A percentile compares a stretch with the other conserved stretches of the same genome.
Evolutionary conservation across 2,888 invertebrate species (phyloP).

Genomic region (Nineta flava): DNA sequence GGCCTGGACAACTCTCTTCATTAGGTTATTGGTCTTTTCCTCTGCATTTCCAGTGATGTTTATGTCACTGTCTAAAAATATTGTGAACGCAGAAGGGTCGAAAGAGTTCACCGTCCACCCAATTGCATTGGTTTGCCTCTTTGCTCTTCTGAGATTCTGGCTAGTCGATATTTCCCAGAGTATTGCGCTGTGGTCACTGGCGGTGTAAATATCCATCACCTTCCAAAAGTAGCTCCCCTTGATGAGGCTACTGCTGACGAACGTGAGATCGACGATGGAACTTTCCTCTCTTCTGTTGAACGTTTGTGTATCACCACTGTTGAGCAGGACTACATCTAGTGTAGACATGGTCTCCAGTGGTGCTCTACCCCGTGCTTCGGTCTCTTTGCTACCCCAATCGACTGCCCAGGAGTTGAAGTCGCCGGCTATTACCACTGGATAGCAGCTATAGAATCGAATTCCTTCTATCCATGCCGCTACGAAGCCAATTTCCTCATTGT

Average conservation of each 20-base stretch:
- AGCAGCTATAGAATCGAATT: slow-evolving; percentile 11
- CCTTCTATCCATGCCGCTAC: slow-evolving; percentile 10
- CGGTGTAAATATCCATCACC: slow-evolving; percentile 11
- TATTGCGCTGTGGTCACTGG: slow-evolving; percentile 11
- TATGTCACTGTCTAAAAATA: background rate
- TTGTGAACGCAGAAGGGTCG: background rate
- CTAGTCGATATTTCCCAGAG: slow-evolving; percentile 7
- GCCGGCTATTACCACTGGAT: slow-evolving; percentile 10
- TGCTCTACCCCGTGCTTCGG: slow-evolving; percentile 2
- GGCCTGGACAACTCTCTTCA: slow-evolving; percentile 1
- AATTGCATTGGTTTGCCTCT: background rate
- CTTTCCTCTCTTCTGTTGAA: slow-evolving; percentile 10
- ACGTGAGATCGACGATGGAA: slow-evolving; percentile 15
- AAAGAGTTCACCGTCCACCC: slow-evolving; percentile 4
- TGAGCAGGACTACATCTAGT: slow-evolving; percentile 10
- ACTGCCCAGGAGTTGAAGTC: slow-evolving; percentile 10
- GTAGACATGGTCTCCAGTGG: slow-evolving; percentile 7
- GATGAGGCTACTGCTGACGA: slow-evolving; percentile 11
- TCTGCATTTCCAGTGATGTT: background rate
- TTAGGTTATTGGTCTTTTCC: background rate
- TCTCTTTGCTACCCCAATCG: slow-evolving; percentile 13
- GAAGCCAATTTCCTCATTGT: slow-evolving; percentile 9
- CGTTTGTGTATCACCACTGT: slow-evolving; percentile 12
- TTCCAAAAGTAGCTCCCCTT: slow-evolving; percentile 9
- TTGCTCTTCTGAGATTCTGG: slow-evolving; percentile 4